phyloP scores from a whole-genome alignment of 30 jellyfish, hydroid and myxozoan genomes.

The Pseudorhiza aurosa region DNA sequence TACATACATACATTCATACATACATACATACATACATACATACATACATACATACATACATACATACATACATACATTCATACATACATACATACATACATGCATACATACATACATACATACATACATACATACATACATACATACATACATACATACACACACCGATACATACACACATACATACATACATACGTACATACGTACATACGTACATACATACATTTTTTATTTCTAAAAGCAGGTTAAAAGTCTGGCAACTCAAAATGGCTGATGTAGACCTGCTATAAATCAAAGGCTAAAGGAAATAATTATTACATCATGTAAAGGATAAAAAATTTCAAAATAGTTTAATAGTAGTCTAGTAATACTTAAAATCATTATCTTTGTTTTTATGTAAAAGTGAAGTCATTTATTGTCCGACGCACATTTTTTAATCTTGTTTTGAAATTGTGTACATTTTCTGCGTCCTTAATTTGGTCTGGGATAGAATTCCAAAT shows the following conservation, averaged over 20 bases:
- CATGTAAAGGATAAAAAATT: background rate
- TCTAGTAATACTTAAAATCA: constrained; percentile 25
- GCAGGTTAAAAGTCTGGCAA: constrained; percentile 8
- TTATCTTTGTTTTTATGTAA: background rate
- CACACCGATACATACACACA: too few species aligned
- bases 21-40: too few species aligned
- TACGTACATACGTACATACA: background rate
- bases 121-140: too few species aligned
- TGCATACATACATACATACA: too few species aligned
- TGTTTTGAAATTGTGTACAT: constrained; percentile 20
- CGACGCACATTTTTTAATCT: constrained; percentile 27
- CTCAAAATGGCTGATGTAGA: background rate
- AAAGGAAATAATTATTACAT: constrained; percentile 10
- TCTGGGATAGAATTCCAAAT: constrained; percentile 51
- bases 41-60: too few species aligned
- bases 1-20: too few species aligned
- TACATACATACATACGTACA: too few species aligned
- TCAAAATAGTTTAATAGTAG: constrained; percentile 2
- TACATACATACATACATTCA: too few species aligned
- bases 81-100: too few species aligned
- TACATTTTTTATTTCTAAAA: background rate
- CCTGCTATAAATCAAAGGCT: background rate
- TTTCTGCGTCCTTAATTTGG: constrained; percentile 41
- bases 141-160: too few species aligned
- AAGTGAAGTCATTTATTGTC: constrained; percentile 45